These are phyloP conservation scores for Cetonia aurata DNA, from an alignment of 2,888 invertebrate species.

Conservation along the genomic window DNA sequence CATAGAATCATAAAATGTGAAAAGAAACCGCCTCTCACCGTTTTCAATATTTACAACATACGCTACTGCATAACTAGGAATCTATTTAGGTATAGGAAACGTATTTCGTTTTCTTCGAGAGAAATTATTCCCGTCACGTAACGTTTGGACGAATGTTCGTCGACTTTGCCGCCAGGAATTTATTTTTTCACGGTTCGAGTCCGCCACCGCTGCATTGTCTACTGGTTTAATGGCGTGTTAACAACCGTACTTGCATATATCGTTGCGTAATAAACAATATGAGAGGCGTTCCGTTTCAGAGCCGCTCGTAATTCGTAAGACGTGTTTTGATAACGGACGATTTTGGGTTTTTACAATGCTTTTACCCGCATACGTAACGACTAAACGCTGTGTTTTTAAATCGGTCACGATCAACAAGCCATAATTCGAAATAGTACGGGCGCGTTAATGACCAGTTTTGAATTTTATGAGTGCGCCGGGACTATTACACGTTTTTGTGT, in stretches of 20 bases:
- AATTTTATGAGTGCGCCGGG: not conserved
- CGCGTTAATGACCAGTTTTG: constrained; percentile 14
- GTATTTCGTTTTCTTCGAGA: too few species aligned
- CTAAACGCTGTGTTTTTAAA: constrained; percentile 16
- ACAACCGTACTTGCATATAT: constrained; percentile 13
- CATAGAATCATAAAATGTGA: not conserved
- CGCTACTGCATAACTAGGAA: too few species aligned
- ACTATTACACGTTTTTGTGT: too few species aligned
- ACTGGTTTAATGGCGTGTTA: constrained; percentile 19
- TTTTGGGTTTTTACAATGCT: too few species aligned
- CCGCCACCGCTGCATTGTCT: not conserved
- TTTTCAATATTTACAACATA: too few species aligned
- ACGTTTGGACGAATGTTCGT: too few species aligned
- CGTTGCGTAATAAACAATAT: constrained; percentile 37
- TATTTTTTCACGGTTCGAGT: constrained; percentile 2
- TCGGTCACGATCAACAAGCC: constrained; percentile 22
- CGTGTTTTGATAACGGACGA: not conserved
- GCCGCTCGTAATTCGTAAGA: constrained; percentile 24
- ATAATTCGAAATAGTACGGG: constrained; percentile 8
- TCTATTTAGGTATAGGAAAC: too few species aligned
- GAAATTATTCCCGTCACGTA: too few species aligned
- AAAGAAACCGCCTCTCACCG: too few species aligned
- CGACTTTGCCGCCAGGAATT: not conserved
- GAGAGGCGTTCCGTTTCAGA: constrained; percentile 9
- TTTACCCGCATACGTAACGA: not conserved